Conservation (phyloP, 2,113 vertebrate genomes). For the Thinocorus orbignyianus region DNA sequence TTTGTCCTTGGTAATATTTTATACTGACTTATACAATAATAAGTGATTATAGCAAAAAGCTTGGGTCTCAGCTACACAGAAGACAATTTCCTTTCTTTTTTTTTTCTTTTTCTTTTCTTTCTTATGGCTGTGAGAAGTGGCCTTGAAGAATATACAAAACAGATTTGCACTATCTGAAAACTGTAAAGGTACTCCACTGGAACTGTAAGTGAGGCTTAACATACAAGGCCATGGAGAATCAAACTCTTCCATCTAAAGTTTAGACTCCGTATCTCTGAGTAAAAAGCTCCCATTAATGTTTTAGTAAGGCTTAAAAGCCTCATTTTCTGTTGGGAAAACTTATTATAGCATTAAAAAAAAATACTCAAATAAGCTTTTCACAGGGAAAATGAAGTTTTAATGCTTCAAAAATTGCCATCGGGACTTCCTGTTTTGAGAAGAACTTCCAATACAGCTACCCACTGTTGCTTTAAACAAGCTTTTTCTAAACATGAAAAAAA, state of each 20-base stretch:
- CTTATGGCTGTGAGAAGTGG: background rate
- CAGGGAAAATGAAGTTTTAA: constrained; percentile 25
- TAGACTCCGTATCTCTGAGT: background rate
- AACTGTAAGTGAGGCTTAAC: background rate
- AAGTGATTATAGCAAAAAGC: background rate
- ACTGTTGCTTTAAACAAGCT: background rate
- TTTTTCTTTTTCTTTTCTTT: background rate
- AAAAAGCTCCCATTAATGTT: constrained; percentile 42
- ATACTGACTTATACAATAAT: background rate
- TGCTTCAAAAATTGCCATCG: constrained; percentile 14
- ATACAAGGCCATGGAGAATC: background rate
- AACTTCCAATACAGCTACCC: background rate
- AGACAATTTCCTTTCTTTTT: fast-evolving
- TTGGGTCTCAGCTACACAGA: background rate
- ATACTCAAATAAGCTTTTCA: constrained; percentile 28
- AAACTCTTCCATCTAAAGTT: background rate
- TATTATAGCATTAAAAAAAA: constrained; percentile 58
- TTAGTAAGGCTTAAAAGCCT: constrained; percentile 61
- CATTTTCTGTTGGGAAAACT: constrained; percentile 51
- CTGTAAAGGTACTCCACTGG: background rate
- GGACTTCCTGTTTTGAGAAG: background rate
- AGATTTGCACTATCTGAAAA: background rate
- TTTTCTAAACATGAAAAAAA: background rate
- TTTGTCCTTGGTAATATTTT: background rate
- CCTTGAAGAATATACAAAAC: background rate